Evolutionary conservation across 2,113 vertebrate species (phyloP).

Genomic region (Neotoma lepida): DNA sequence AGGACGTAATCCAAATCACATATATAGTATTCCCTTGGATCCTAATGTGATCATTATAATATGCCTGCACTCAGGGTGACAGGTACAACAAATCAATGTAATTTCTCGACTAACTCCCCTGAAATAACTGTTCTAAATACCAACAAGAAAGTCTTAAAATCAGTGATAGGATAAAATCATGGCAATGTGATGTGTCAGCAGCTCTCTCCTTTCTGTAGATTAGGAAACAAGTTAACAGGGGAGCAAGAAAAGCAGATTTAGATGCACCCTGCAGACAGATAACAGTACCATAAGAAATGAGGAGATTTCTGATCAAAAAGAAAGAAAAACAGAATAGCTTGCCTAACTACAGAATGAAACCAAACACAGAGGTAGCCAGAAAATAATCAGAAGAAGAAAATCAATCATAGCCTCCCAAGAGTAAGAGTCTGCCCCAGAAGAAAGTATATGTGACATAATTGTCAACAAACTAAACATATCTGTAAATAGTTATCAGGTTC

Average conservation of each 20-base stretch:
- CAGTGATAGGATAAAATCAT: conserved; percentile 41
- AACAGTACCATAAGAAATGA: conserved; percentile 29
- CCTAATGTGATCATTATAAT: conserved; percentile 51
- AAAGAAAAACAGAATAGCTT: conserved; percentile 23
- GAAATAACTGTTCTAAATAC: conserved; percentile 36
- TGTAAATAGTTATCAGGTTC: background rate
- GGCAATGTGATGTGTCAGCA: background rate
- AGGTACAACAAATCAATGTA: conserved; percentile 48
- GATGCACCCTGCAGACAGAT: conserved; percentile 21
- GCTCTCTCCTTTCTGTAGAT: conserved; percentile 43
- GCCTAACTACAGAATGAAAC: conserved; percentile 25
- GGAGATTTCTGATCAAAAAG: conserved; percentile 25
- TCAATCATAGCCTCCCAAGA: conserved; percentile 43
- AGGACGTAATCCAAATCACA: conserved; percentile 49
- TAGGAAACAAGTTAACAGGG: conserved; percentile 3
- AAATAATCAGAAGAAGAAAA: background rate
- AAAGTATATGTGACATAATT: background rate
- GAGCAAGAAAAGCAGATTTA: background rate
- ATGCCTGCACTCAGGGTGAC: conserved; percentile 19
- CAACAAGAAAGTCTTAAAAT: conserved; percentile 50
- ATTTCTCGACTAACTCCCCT: conserved; percentile 30
- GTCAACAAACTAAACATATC: conserved; percentile 17
- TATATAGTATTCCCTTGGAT: conserved; percentile 50
- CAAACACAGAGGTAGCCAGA: conserved; percentile 39
- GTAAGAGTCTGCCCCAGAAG: conserved; percentile 19